A percentile compares a stretch with the other conserved stretches of the same genome.
Evolutionary conservation across 2,888 invertebrate species (phyloP).

Genomic region (Apodemia duryi): DNA sequence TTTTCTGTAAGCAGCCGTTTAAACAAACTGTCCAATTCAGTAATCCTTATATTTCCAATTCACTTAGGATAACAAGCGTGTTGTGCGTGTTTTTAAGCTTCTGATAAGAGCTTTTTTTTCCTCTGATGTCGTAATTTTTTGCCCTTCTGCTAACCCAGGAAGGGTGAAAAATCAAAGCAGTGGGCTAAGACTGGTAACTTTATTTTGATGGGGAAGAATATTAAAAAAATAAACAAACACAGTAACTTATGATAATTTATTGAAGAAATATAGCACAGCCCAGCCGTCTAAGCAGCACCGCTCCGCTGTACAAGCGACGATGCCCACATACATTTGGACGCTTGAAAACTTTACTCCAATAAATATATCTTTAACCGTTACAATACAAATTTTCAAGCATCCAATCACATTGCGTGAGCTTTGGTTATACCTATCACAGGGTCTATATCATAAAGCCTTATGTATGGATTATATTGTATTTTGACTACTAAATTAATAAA

Average conservation of each 20-base stretch:
- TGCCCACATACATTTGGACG: slow-evolving; percentile 10
- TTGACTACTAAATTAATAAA: not conserved
- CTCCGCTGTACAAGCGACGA: slow-evolving; percentile 44
- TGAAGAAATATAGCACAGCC: slow-evolving; percentile 74
- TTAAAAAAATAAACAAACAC: slow-evolving; percentile 33
- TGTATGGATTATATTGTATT: slow-evolving; percentile 20
- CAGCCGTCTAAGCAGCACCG: slow-evolving; percentile 67
- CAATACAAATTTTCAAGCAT: not conserved
- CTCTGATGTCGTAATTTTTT: no score
- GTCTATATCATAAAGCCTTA: slow-evolving; percentile 36
- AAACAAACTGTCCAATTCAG: no score
- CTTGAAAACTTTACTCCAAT: slow-evolving; percentile 5
- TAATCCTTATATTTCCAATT: no score
- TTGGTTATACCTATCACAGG: slow-evolving; percentile 55
- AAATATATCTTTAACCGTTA: not conserved
- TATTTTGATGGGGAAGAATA: not conserved
- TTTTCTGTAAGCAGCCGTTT: no score
- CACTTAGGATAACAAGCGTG: no score
- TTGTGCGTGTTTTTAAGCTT: no score
- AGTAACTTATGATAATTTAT: slow-evolving; percentile 71
- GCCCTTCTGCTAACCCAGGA: no score
- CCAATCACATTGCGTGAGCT: slow-evolving; percentile 25
- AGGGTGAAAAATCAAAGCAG: not conserved
- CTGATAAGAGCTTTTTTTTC: no score
- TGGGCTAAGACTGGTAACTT: not conserved